Percentiles rank a stretch among this genome's conserved stretches.
Conservation (phyloP, 2,888 invertebrate genomes). For the Eueremaeus valkanovi region DNA sequence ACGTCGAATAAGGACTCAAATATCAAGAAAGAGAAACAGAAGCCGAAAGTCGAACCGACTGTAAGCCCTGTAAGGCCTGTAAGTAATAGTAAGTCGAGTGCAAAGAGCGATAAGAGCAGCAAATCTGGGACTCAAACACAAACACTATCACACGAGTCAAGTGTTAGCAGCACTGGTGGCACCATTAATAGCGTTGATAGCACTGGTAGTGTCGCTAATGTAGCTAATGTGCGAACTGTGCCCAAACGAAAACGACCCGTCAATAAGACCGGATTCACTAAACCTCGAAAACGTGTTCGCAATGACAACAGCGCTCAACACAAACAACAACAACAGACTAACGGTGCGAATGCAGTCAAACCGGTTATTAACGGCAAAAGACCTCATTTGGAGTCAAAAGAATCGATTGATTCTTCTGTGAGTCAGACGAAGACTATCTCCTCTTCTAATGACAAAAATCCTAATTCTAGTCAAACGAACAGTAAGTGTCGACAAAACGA, state of each 20-base stretch:
- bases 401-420: not conserved
- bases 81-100: not conserved
- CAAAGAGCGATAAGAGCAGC: not conserved
- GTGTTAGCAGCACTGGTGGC: no score
- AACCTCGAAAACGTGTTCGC: constrained; percentile 43
- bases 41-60: not conserved
- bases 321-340: no score
- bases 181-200: no score
- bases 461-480: constrained; percentile 20
- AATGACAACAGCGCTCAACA: not conserved
- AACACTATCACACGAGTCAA: not conserved
- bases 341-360: constrained; percentile 26
- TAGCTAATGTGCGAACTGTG: not conserved
- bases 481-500: constrained; percentile 8
- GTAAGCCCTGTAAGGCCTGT: no score
- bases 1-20: not conserved
- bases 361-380: not conserved
- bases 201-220: not conserved
- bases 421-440: not conserved
- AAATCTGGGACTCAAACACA: not conserved
- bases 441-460: not conserved
- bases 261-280: constrained; percentile 48
- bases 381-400: not conserved
- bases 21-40: not conserved
- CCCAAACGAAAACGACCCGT: constrained; percentile 44